Evolutionary conservation across 2,113 vertebrate genomes (phyloP), one percentile per base, ranked within the genome.

Genomic region (Otus sunia): DNA sequence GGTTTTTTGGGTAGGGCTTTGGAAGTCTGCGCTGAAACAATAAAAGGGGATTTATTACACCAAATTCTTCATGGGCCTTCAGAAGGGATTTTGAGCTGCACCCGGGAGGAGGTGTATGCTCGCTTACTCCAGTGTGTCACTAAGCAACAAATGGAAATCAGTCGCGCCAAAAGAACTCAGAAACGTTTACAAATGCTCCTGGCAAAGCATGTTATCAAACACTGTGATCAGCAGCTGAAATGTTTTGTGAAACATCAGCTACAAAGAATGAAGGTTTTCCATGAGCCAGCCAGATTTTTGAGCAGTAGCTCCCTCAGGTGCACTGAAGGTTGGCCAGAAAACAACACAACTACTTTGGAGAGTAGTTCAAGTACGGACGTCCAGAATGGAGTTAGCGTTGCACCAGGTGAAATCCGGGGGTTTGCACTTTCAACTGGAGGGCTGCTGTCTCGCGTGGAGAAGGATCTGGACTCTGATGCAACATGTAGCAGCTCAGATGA

Each of bases 401-500:
- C 92, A 53, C 80, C 96, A 6, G 94, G 97, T 78, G 98, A 99
- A 94, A 94, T 99, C 77, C 90, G 95, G 78, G 98, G 97, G 66
- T 99, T 99, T 97, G 98, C 96, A 58, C 94, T 92, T 77, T 98
- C 95, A 90, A 66, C 98, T 63, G 97, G 97, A 94, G 97, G 97
- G n/a, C 92, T 99, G 80, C 97, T 99, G 85, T 98, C 97, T 71
- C 97, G 97, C 0, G 97, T 99, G 84, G 98, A 99, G 98, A 97
- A 98, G 88, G 98, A 97, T 75, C 94, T 99, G 98, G 99, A 99
- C 97, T 99, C 99, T 2, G 99, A 99, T 76, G 99, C 98, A 86
- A 99, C 99, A 2, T 98, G 98, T 71, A 99, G 98, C 98, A 99
- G 99, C 98, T 99, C 99, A 84, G 99, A 99, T 76, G 99, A 99